Conservation (phyloP, 2,797 vertebrate genomes). For the Antrozous pallidus region DNA sequence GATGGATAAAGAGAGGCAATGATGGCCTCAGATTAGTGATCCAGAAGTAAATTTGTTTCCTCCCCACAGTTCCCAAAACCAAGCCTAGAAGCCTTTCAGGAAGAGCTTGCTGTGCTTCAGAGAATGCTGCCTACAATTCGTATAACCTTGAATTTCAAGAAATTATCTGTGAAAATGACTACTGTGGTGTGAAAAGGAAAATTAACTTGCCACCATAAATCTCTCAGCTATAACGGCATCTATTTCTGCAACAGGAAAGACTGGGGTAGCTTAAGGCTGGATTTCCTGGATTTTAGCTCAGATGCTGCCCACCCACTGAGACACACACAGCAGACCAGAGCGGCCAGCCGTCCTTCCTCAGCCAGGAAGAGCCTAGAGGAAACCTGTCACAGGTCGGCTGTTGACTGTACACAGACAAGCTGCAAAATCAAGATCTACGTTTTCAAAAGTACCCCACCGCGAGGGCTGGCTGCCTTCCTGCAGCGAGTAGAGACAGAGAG, state of each 20-base stretch:
- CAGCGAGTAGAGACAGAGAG: background rate
- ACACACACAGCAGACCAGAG: background rate
- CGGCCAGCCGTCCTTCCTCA: background rate
- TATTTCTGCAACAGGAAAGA: background rate
- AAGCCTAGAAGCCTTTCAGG: background rate
- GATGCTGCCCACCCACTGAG: background rate
- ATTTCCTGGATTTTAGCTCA: background rate
- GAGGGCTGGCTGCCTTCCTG: background rate
- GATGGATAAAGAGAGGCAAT: too few relatives aligned
- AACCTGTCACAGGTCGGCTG: constrained; percentile 3
- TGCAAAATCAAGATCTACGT: constrained; percentile 14
- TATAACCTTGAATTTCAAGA: background rate
- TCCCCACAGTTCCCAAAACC: background rate
- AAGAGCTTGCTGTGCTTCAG: background rate
- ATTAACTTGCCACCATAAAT: background rate
- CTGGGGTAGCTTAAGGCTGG: background rate
- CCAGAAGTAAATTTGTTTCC: background rate
- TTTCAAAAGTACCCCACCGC: constrained; percentile 9
- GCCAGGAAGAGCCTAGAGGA: constrained; percentile 5
- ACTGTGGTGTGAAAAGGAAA: background rate
- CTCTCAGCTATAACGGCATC: background rate
- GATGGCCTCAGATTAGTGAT: background rate
- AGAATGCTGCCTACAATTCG: background rate
- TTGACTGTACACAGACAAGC: constrained; percentile 40
- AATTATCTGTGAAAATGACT: background rate